Evolutionary conservation across 1,140 invertebrate genomes (phyloP), one percentile per base, ranked within the genome.

Genomic region (Ctenoplectra terminalis): DNA sequence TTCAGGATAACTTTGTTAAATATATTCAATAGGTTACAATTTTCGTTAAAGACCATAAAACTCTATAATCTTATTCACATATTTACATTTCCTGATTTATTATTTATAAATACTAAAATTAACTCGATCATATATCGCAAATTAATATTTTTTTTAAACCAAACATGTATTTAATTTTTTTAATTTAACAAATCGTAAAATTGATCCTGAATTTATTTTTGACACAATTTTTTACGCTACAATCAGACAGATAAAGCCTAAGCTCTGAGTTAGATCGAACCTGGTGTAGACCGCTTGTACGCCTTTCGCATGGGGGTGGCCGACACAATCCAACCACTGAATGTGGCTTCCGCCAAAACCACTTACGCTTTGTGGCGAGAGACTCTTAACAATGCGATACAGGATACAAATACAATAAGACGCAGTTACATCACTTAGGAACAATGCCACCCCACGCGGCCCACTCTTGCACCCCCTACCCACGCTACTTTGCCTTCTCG

Each of bases 391-490:
- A 93, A 94, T 93, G 88, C 93, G 90, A 93, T 93, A 93, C 93
- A 93, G 93, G 93, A 94, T 94, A 93, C 92, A 94, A 93, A 94
- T 93, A 93, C 93, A 94, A 94, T 94, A 94, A 94, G 92, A 93
- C 92, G 93, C 91, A 93, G 93, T 93, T 94, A 94, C 91, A 93
- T 94, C 93, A 93, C 93, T 93, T 93, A 93, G 92, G 93, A 94
- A 94, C 93, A 94, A 94, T 93, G 89, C 91, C 86, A 85, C 89
- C 60, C 89, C 78, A 77, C 84, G 73, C 79, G 74, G 52, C 60
- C 74, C 88, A 70, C 89, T 83, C 84, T 83, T 83, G 37, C 73
- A 73, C 61, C 61, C 74, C 63, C 26, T 40, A 31, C 63, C 66
- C 54, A 15, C 56, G 37, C 52, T 69, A 52, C 87, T 56, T 54